Conservation (phyloP, 2,888 invertebrate genomes). For the Cetonia aurata region DNA sequence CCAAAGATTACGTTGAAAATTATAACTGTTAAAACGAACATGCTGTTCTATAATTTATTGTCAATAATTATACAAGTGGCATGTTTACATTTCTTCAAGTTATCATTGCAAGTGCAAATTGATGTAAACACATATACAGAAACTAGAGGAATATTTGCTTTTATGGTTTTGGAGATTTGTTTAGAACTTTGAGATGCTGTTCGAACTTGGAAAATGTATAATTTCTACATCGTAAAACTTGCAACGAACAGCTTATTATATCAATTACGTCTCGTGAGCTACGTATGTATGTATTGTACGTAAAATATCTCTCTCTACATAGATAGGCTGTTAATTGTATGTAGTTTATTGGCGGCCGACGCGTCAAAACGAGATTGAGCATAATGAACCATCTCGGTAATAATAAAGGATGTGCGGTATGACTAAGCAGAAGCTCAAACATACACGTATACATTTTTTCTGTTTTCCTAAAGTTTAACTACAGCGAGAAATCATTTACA, state of each 20-base stretch:
- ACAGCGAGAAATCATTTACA: neutral
- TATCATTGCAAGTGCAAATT: conserved; percentile 13
- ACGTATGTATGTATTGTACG: neutral
- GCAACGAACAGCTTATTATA: neutral
- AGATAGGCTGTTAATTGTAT: neutral
- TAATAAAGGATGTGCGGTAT: neutral
- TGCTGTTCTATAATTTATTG: no score
- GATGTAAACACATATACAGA: neutral
- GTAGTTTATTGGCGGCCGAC: neutral
- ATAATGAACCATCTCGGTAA: conserved; percentile 4
- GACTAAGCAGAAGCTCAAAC: neutral
- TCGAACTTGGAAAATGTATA: neutral
- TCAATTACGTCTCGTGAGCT: neutral
- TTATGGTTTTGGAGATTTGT: neutral
- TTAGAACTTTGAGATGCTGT: neutral
- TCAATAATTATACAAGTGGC: conserved; percentile 29
- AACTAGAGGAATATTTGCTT: no score
- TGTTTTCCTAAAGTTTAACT: neutral
- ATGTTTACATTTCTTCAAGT: conserved; percentile 13
- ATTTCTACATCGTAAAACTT: conserved; percentile 8
- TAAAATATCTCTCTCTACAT: neutral
- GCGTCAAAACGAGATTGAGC: conserved; percentile 3
- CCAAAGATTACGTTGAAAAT: no score
- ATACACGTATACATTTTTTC: neutral
- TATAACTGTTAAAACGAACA: no score